Evolutionary conservation across 2,797 vertebrate species (phyloP), one percentile per base, ranked within the genome.

Genomic region (Serranus cabrilla): DNA sequence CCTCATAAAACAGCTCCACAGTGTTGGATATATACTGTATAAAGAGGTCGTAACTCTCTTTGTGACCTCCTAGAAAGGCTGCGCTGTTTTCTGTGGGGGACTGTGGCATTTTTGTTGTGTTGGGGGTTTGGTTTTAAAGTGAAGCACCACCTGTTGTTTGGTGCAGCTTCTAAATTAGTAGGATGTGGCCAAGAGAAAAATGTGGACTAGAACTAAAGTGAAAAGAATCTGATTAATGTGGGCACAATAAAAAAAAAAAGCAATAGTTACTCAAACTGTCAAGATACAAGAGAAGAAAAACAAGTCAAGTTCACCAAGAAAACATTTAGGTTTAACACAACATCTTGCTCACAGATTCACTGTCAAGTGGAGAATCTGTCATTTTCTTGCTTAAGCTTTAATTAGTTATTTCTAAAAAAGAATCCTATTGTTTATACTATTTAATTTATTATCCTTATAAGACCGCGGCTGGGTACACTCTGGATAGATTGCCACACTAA

Each of bases 21-120:
- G 71, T 83, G 74, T 74, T 78, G 10, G 1, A 59, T 76, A 47
- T 70, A 47, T 70, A 73, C 74, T 75, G 71, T 81, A 79, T 42
- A 23, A 72, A 80, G 45, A 51, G 54, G n/a, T 40, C 34, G 13
- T 64, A 50, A 45, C 23, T 45, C 56, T 63, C 59, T 14, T 62
- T 16, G 34, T 43, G 47, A 55, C 49, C 37, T 57, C 51, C 64
- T 58, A 34, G 57, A 66, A 62, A 60, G 34, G 56, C 14, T 4
- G 1, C 0, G 2, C 31, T 43, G 57, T 66, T 55, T 59, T 57
- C 56, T 63, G 21, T 51, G 45, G 14, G 46, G 17, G 49, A 42
- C 56, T 55, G 9, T 5, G 66, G 39, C 21, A 11, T 18, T 39
- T n/a, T 56, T 66, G 57, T 20, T 52, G 47, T 14, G 11, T 50